Conservation (phyloP, 1,140 invertebrate genomes). For the Prorops nasuta region DNA sequence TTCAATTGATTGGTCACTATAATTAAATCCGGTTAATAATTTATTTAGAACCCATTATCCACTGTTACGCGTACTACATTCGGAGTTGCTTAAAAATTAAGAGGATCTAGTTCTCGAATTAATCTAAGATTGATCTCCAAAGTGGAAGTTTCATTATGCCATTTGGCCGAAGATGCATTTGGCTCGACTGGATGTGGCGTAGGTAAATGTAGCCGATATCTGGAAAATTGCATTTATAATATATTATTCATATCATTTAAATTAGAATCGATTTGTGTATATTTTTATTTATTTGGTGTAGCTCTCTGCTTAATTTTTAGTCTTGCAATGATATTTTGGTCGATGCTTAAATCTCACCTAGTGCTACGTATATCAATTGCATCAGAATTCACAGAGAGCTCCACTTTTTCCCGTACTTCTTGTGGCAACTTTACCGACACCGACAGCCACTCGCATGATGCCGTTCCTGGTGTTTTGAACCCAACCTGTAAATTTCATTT, state of each 20-base stretch:
- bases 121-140: constrained; percentile 71
- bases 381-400: constrained; percentile 70
- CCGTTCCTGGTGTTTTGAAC: constrained; percentile 74
- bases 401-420: constrained; percentile 66
- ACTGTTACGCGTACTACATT: too few relatives aligned
- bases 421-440: constrained; percentile 72
- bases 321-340: constrained; percentile 45
- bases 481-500: constrained; percentile 67
- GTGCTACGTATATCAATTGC: constrained; percentile 66
- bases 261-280: background rate
- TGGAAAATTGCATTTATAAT: constrained; percentile 19
- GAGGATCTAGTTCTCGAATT: constrained; percentile 73
- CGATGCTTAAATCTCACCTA: constrained; percentile 39
- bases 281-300: background rate
- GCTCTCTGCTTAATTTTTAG: background rate
- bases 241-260: background rate
- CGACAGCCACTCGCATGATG: constrained; percentile 84
- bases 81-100: constrained; percentile 82
- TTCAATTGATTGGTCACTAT: too few relatives aligned
- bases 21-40: too few relatives aligned
- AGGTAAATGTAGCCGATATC: constrained; percentile 70
- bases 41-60: too few relatives aligned
- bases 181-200: constrained; percentile 79
- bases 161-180: constrained; percentile 75
- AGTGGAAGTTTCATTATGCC: constrained; percentile 66